Percentiles rank a stretch among this genome's conserved stretches.
Conservation (phyloP, 2,797 vertebrate genomes). For the Rhincodon typus region DNA sequence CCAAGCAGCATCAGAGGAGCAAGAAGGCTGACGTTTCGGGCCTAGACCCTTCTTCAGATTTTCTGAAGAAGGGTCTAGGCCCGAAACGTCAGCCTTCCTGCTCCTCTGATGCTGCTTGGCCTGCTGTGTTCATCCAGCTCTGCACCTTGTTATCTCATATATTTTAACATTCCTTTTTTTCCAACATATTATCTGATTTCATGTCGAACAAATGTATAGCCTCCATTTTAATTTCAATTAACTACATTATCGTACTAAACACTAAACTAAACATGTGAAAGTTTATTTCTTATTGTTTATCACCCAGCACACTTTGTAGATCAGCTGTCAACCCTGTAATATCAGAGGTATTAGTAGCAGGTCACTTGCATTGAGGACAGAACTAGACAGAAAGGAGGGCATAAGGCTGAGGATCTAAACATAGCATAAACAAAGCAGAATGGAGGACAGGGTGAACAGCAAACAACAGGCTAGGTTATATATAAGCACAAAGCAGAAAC, state of each 20-base stretch:
- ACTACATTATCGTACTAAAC: neutral
- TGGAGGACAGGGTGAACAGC: neutral
- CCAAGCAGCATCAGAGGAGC: too few relatives aligned
- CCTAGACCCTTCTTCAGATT: too few relatives aligned
- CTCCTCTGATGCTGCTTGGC: too few relatives aligned
- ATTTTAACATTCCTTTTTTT: neutral
- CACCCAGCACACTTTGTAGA: neutral
- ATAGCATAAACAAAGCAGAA: neutral
- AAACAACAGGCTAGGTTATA: neutral
- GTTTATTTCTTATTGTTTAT: neutral
- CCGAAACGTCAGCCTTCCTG: too few relatives aligned
- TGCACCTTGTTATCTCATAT: too few relatives aligned
- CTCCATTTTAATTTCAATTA: neutral
- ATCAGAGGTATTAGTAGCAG: neutral
- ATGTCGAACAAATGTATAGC: neutral
- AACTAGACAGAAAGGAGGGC: neutral
- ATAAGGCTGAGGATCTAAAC: neutral
- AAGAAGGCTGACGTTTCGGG: too few relatives aligned
- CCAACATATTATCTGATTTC: neutral
- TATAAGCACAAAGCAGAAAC: neutral
- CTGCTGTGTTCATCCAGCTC: too few relatives aligned
- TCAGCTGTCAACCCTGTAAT: neutral
- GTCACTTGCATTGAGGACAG: neutral
- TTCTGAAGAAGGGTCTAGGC: too few relatives aligned
- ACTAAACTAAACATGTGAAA: neutral